A percentile compares a stretch with the other conserved stretches of the same genome.
phyloP scores from a whole-genome alignment of 1,140 invertebrate genomes.

The Luehdorfia chinensis region DNA sequence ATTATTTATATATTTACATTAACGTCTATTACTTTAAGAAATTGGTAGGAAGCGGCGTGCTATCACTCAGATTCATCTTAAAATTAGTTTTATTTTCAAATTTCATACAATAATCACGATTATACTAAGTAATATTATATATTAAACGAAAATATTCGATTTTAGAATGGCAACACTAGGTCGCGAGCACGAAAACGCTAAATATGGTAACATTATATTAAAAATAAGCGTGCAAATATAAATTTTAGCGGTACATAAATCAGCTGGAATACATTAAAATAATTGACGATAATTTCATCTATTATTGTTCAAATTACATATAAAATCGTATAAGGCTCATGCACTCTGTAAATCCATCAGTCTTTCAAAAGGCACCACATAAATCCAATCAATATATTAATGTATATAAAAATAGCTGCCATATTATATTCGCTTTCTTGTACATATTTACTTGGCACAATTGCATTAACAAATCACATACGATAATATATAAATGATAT shows the following conservation, averaged over 20 bases:
- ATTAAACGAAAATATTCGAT: conserved; percentile 31
- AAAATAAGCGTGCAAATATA: conserved; percentile 33
- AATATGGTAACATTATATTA: conserved; percentile 50
- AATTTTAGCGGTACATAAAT: conserved; percentile 9
- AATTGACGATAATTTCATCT: conserved; percentile 16
- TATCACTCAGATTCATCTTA: conserved; percentile 1
- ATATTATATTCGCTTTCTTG: conserved; percentile 16
- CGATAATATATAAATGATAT: conserved; percentile 5
- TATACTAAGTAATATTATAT: not conserved
- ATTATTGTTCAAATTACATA: conserved; percentile 22
- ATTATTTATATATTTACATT: conserved; percentile 7
- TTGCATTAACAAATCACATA: conserved; percentile 14
- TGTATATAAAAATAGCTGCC: conserved; percentile 45
- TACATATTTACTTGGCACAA: conserved; percentile 42
- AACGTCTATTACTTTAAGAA: not conserved
- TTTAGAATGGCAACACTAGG: conserved; percentile 27
- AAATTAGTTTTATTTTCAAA: not conserved
- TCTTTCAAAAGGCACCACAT: conserved; percentile 62
- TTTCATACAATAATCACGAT: conserved; percentile 5
- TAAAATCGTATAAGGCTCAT: conserved; percentile 17
- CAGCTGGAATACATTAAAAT: conserved; percentile 21
- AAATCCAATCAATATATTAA: conserved; percentile 24
- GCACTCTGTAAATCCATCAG: conserved; percentile 30
- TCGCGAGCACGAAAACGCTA: conserved; percentile 28
- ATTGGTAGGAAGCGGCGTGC: conserved; percentile 4